These are phyloP conservation scores for Girardia tigrina DNA, from an alignment of 2,888 invertebrate species.

Conservation along the genomic window DNA sequence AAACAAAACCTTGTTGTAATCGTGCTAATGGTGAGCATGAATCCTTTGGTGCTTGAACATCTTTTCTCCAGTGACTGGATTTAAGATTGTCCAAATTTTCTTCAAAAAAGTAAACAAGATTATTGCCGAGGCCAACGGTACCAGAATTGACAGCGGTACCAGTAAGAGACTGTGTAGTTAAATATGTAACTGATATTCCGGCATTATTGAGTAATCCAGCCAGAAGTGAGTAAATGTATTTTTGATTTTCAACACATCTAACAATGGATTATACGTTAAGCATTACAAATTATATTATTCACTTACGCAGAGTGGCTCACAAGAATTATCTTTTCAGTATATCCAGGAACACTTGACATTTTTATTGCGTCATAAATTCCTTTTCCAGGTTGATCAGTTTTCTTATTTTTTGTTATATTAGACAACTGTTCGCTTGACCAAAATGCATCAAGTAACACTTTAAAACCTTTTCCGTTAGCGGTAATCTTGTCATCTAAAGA, in stretches of 20 bases:
- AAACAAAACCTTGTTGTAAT: background rate
- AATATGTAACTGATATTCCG: background rate
- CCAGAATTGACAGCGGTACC: background rate
- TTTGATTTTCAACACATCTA: background rate
- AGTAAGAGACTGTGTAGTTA: background rate
- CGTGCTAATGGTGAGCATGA: conserved; percentile 25
- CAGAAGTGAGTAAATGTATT: background rate
- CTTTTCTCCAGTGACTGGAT: background rate
- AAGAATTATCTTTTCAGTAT: background rate
- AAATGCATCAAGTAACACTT: background rate
- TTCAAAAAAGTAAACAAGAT: background rate
- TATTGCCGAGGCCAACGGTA: background rate
- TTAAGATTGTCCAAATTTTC: background rate
- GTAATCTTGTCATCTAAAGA: background rate
- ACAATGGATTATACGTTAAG: background rate
- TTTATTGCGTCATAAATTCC: background rate
- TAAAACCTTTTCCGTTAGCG: background rate
- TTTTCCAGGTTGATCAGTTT: background rate
- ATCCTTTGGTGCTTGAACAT: conserved; percentile 10
- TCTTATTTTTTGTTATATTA: background rate
- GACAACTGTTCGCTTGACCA: background rate
- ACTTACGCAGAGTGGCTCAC: background rate
- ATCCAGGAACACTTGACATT: conserved; percentile 6
- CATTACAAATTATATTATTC: background rate
- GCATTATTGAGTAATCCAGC: background rate